Evolutionary conservation across 1,140 invertebrate species (phyloP).

Genomic region (Belonocnema kinseyi): DNA sequence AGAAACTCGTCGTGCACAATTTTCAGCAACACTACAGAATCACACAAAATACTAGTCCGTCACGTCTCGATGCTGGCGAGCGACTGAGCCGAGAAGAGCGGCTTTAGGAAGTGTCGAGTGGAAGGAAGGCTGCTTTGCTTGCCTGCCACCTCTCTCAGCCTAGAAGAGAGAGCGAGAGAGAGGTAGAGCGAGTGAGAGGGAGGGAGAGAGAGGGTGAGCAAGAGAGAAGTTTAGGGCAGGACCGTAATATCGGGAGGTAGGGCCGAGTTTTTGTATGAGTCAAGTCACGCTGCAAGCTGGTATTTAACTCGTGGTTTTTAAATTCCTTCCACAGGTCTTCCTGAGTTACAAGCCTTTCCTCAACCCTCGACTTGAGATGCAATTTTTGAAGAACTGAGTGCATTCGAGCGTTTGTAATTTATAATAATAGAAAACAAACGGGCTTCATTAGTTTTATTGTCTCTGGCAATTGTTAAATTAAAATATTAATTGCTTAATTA

Average conservation of each 20-base stretch:
- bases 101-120: constrained; percentile 61
- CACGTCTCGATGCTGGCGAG: constrained; percentile 59
- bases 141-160: constrained; percentile 40
- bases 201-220: not conserved
- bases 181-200: constrained; percentile 3
- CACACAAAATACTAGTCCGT: constrained; percentile 41
- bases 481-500: too few species aligned
- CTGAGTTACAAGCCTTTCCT: constrained; percentile 15
- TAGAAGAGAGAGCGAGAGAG: not conserved
- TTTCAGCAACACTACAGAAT: constrained; percentile 36
- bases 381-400: not conserved
- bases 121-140: constrained; percentile 32
- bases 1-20: constrained; percentile 33
- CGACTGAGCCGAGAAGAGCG: constrained; percentile 57
- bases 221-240: constrained; percentile 36
- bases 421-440: too few species aligned
- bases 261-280: too few species aligned
- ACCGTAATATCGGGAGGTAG: constrained; percentile 15
- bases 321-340: constrained; percentile 26
- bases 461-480: too few species aligned
- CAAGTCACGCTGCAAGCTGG: not conserved
- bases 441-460: too few species aligned
- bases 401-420: too few species aligned
- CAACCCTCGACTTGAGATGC: constrained; percentile 19
- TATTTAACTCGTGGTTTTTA: constrained; percentile 15